phyloP scores from a whole-genome alignment of 2,113 vertebrate species.

The Fregetta grallaria region DNA sequence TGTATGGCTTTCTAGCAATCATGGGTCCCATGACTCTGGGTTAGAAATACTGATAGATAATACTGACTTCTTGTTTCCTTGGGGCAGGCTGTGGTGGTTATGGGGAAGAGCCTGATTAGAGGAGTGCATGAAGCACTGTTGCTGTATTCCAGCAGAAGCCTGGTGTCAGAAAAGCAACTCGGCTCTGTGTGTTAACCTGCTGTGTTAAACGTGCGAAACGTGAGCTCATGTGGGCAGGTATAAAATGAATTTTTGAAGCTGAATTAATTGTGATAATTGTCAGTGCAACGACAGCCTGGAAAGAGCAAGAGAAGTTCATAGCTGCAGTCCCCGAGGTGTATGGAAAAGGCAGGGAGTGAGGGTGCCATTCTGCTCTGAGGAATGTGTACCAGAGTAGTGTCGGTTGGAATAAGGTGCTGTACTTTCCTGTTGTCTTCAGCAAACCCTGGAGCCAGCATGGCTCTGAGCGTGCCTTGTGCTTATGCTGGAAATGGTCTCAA shows the following conservation, averaged over 20 bases:
- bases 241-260: not conserved
- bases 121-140: rapidly evolving
- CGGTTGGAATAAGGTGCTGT: not conserved
- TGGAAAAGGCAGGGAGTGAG: not conserved
- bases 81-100: not conserved
- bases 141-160: not conserved
- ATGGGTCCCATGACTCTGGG: rapidly evolving
- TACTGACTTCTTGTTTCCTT: not conserved
- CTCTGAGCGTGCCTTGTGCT: not conserved
- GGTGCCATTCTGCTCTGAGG: rapidly evolving
- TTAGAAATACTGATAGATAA: not conserved
- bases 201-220: not conserved
- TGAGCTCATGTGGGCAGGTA: rapidly evolving
- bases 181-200: not conserved
- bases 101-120: not conserved
- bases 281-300: not conserved
- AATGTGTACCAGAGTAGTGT: not conserved
- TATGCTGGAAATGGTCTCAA: not conserved
- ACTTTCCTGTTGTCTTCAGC: not conserved
- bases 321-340: not conserved
- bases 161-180: not conserved
- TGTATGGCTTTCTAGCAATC: not conserved
- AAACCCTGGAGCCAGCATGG: not conserved
- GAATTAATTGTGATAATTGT: not conserved
- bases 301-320: not conserved